A percentile compares a stretch with the other conserved stretches of the same genome.
Evolutionary conservation across 2,797 vertebrate species (phyloP).

Genomic region (Austrolebias charrua): DNA sequence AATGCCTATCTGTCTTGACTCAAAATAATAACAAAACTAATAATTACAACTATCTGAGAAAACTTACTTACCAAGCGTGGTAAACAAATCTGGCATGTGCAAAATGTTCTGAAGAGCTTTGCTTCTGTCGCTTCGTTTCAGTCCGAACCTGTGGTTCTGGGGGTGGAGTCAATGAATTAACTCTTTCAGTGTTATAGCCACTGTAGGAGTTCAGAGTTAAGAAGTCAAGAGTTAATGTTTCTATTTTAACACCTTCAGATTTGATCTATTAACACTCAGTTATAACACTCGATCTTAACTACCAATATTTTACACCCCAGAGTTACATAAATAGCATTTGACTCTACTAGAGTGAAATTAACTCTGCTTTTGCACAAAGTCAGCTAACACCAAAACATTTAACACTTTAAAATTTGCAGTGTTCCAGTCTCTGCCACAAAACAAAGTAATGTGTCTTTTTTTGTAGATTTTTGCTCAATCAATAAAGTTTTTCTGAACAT

Average conservation of each 20-base stretch:
- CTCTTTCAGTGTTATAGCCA: not conserved
- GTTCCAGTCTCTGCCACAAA: not conserved
- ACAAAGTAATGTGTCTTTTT: not conserved
- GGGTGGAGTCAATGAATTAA: not conserved
- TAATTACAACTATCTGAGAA: too few relatives aligned
- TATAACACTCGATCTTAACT: not conserved
- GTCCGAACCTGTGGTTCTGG: not conserved
- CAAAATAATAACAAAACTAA: too few relatives aligned
- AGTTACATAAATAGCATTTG: not conserved
- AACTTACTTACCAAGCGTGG: too few relatives aligned
- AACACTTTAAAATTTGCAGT: too few relatives aligned
- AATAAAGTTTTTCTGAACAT: not conserved
- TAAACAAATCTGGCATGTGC: too few relatives aligned
- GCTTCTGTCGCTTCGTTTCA: too few relatives aligned
- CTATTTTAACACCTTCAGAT: not conserved
- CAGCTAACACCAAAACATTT: too few relatives aligned
- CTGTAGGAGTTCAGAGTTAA: not conserved
- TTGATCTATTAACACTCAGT: not conserved
- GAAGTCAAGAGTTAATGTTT: not conserved
- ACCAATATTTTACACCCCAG: not conserved
- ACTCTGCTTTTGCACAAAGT: not conserved
- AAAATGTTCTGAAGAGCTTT: too few relatives aligned
- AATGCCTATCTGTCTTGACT: too few relatives aligned
- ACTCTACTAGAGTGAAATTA: not conserved
- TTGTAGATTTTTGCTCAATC: not conserved